Conservation (phyloP, 2,888 invertebrate species). For the Empis livida region DNA sequence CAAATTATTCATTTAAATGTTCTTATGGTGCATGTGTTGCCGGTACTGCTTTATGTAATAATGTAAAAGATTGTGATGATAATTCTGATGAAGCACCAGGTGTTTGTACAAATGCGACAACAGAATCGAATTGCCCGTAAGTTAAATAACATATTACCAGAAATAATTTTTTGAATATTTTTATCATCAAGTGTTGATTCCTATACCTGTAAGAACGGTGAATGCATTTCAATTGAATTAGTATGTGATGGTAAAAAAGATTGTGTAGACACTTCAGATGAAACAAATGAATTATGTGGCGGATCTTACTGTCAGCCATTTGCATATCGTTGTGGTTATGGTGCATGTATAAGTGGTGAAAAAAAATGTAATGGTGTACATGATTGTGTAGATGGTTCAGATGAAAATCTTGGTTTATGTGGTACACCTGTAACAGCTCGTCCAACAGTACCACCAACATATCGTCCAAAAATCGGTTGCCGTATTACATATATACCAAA, state of each 20-base stretch:
- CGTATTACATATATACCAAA: too few relatives aligned
- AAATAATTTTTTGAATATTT: too few relatives aligned
- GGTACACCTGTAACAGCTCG: background rate
- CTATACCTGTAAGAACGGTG: background rate
- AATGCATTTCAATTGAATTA: background rate
- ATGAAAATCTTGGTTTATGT: background rate
- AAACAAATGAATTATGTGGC: background rate
- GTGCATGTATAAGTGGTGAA: background rate
- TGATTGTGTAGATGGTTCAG: background rate
- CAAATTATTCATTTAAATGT: constrained; percentile 29
- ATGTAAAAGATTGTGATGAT: constrained; percentile 10
- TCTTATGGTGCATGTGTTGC: constrained; percentile 15
- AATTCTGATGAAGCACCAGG: constrained; percentile 11
- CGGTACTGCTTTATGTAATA: constrained; percentile 7
- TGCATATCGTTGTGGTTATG: background rate
- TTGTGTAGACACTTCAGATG: background rate
- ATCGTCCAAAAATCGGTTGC: too few relatives aligned
- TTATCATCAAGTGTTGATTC: background rate
- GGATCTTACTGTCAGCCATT: background rate
- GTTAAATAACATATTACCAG: too few relatives aligned
- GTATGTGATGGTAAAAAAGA: background rate
- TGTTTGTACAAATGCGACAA: background rate
- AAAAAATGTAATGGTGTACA: background rate
- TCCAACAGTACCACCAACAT: background rate
- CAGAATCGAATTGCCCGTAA: too few relatives aligned